Percentiles rank a stretch among this genome's conserved stretches.
phyloP scores from a whole-genome alignment of 1,140 invertebrate genomes.

The Heliconius eleuchia region DNA sequence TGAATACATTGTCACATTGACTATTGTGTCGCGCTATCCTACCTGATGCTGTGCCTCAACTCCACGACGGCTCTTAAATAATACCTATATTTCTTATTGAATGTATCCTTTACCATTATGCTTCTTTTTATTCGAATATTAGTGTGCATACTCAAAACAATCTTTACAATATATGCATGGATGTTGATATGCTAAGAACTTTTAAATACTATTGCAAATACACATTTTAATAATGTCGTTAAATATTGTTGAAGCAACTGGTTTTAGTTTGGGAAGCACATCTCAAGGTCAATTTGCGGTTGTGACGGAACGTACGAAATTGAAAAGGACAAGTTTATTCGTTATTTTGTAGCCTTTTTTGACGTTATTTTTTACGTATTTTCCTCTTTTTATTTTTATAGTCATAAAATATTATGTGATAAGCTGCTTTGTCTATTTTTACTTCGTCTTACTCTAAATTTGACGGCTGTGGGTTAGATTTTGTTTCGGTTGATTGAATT shows the following conservation, averaged over 20 bases:
- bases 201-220: background rate
- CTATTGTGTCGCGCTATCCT: no score
- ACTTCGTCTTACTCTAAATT: no score
- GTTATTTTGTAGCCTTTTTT: background rate
- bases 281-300: conserved; percentile 8
- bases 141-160: background rate
- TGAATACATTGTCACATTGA: no score
- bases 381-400: background rate
- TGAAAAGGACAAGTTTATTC: background rate
- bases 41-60: no score
- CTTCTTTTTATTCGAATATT: no score
- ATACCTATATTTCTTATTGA: no score
- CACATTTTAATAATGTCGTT: background rate
- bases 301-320: background rate
- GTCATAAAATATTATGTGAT: no score
- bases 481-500: no score
- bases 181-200: background rate
- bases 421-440: no score
- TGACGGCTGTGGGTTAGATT: no score
- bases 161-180: background rate
- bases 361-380: background rate
- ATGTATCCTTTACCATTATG: no score
- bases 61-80: no score
- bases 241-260: background rate
- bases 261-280: background rate